phyloP scores from a whole-genome alignment of 2,113 vertebrate species.

The Salvelinus sp. region DNA sequence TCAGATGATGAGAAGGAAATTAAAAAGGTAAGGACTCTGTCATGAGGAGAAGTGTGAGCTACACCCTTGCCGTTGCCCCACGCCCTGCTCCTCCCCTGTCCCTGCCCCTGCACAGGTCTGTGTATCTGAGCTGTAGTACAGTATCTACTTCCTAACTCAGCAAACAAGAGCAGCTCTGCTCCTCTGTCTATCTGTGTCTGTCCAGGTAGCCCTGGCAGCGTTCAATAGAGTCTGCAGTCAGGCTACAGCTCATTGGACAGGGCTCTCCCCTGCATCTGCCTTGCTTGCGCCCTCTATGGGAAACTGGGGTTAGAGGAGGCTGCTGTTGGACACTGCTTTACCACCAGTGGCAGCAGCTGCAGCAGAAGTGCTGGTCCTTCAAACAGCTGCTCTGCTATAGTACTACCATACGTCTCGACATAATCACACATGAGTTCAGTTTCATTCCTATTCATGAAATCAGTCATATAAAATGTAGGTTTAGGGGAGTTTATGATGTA shows the following conservation, averaged over 20 bases:
- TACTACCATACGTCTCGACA: conserved; percentile 34
- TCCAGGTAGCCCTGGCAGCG: too few relatives aligned
- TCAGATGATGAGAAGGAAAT: neutral
- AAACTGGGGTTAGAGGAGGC: conserved; percentile 21
- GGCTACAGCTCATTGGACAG: neutral
- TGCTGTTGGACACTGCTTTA: conserved; percentile 46
- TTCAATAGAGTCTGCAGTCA: too few relatives aligned
- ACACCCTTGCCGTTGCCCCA: neutral
- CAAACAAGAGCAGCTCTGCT: neutral
- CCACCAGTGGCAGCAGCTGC: conserved; percentile 28
- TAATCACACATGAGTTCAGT: conserved; percentile 2
- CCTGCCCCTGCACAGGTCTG: neutral
- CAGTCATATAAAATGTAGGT: too few relatives aligned
- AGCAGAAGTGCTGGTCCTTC: conserved; percentile 47
- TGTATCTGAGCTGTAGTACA: neutral
- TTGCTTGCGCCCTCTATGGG: conserved; percentile 66
- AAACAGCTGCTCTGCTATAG: conserved; percentile 65
- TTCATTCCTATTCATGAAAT: too few relatives aligned
- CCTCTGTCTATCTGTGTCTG: neutral
- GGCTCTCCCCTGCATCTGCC: conserved; percentile 26
- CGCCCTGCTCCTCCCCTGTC: neutral
- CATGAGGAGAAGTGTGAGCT: neutral
- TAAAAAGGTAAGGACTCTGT: neutral
- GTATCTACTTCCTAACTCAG: neutral
- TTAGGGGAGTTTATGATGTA: too few relatives aligned